Base-by-base conservation (phyloP, 2,113 vertebrate genomes). In the Atrichornis clamosus region DNA sequence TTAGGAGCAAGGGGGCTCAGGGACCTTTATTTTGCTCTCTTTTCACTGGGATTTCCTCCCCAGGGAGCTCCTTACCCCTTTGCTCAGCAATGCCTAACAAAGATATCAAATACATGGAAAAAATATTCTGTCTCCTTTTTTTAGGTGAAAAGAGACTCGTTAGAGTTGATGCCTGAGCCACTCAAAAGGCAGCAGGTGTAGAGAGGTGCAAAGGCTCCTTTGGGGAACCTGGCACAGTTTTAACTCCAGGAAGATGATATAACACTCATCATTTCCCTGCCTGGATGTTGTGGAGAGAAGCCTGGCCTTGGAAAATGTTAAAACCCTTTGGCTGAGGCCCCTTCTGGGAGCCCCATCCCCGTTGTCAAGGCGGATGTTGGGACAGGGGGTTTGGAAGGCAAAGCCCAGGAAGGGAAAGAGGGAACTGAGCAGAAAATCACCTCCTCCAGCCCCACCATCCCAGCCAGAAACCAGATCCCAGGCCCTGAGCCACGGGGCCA, bases 361-460 rank as follows among this genome's bases (percentile, higher is more conserved):
- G 0, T n/a, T 2, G 0, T 16, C 0, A 0, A 35, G 62, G 49
- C 0, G 0, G 14, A 39, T 0, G 1, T 68, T 37, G 24, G 46
- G 32, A 20, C 10, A 3, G 4, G 2, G 8, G 6, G 6, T 2
- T 80, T 41, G 44, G 37, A 33, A 52, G 13, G 26, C 0, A 4
- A 68, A 20, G 10, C 13, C 17, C 49, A 42, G 53, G 39, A 22
- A 75, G 14, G 26, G 42, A 47, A 95, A 60, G 30, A 32, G 49
- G 15, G 3, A 64, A 16, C 8, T 0, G 15, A 76, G 26, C 60
- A 52, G 33, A 46, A 27, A 30, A 47, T 6, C 5, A 3, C 11
- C 37, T 59, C 49, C 41, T 70, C 52, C 65, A 82, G 50, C 35
- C 9, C 42, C 65, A 23, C 20, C 41, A 68, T 32, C 32, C 59